A percentile compares a stretch with the other conserved stretches of the same genome.
These are phyloP conservation scores for Falco berigora DNA, from an alignment of 2,797 vertebrate species.

Conservation along the genomic window DNA sequence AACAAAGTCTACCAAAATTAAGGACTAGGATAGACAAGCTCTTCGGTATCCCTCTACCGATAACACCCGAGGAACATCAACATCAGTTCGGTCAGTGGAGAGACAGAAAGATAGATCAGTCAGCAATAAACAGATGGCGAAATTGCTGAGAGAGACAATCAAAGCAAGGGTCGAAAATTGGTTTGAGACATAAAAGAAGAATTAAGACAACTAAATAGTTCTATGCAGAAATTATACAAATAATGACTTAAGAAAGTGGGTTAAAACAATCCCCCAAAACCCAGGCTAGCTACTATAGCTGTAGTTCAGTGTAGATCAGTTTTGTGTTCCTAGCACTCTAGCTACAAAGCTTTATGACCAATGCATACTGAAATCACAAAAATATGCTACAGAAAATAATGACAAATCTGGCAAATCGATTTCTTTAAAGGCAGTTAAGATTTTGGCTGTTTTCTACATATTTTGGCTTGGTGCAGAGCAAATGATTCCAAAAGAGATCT, in stretches of 20 bases:
- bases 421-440: not conserved
- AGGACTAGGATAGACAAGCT: not conserved
- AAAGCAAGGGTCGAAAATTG: not conserved
- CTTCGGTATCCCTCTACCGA: not conserved
- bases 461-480: not conserved
- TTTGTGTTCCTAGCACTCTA: not conserved
- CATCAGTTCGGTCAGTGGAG: not conserved
- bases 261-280: not conserved
- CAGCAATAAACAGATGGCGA: conserved; percentile 26
- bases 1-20: not conserved
- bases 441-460: not conserved
- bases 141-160: not conserved
- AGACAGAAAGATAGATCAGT: not conserved
- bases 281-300: not conserved
- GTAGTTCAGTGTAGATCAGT: not conserved
- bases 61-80: not conserved
- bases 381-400: not conserved
- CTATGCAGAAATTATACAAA: not conserved
- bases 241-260: not conserved
- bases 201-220: not conserved
- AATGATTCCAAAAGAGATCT: not conserved
- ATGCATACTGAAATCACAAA: not conserved
- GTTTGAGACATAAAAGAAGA: not conserved
- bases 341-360: not conserved
- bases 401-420: not conserved